These are phyloP conservation scores for Ammodytes dubius DNA, from an alignment of 2,113 vertebrate species.

Conservation along the genomic window DNA sequence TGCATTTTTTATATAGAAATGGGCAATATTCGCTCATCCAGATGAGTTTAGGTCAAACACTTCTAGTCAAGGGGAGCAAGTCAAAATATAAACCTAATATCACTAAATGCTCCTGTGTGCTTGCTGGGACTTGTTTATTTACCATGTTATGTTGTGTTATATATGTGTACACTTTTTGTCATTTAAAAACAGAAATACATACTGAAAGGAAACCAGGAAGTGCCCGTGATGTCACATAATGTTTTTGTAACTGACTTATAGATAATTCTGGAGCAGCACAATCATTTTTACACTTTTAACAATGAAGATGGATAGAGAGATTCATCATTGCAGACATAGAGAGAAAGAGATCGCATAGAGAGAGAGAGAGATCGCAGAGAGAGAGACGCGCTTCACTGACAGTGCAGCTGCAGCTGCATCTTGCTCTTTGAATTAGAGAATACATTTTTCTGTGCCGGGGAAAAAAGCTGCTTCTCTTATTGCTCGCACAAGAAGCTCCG, in stretches of 20 bases:
- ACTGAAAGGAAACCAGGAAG: too few relatives aligned
- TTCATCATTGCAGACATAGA: conserved; percentile 10
- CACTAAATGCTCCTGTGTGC: too few relatives aligned
- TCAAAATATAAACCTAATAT: too few relatives aligned
- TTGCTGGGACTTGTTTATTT: too few relatives aligned
- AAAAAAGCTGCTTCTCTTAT: background rate
- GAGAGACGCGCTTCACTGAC: background rate
- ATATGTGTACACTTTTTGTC: too few relatives aligned
- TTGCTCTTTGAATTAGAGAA: conserved; percentile 17
- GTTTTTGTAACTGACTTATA: background rate
- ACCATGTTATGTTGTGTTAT: too few relatives aligned
- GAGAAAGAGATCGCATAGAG: too few relatives aligned
- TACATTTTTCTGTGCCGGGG: background rate
- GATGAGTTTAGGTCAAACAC: too few relatives aligned
- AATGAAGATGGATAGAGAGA: conserved; percentile 12
- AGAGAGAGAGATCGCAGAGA: background rate
- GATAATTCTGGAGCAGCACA: conserved; percentile 11
- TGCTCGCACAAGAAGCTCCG: conserved; percentile 5
- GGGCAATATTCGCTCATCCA: too few relatives aligned
- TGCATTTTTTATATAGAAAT: too few relatives aligned
- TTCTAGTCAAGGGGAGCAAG: too few relatives aligned
- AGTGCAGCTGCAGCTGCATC: conserved; percentile 19
- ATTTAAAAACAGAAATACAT: too few relatives aligned
- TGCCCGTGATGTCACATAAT: background rate
- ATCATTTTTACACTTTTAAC: conserved; percentile 32